These are phyloP conservation scores for Anhinga anhinga DNA, from an alignment of 2,113 vertebrate genomes.

Conservation along the genomic window DNA sequence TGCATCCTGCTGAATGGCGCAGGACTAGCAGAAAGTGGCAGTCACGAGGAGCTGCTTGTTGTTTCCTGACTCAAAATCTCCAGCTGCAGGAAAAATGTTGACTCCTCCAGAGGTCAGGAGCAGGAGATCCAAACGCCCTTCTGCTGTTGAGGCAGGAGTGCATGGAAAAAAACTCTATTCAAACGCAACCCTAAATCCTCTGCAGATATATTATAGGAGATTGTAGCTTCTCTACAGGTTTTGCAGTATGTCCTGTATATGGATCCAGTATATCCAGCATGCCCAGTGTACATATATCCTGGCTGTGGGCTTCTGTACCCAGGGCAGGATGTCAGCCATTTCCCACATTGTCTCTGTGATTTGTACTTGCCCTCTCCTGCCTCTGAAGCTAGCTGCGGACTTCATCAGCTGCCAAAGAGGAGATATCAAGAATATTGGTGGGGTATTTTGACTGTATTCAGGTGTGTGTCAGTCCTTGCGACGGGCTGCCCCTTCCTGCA, in stretches of 20 bases:
- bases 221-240: background rate
- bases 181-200: background rate
- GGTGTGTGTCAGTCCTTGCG: background rate
- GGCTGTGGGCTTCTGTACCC: background rate
- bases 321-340: background rate
- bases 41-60: background rate
- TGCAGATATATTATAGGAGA: background rate
- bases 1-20: background rate
- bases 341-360: rapidly evolving
- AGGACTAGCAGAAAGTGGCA: constrained; percentile 1
- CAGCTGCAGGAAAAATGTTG: background rate
- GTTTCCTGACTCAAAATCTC: background rate
- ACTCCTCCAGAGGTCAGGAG: background rate
- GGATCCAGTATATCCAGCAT: background rate
- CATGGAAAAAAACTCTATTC: background rate
- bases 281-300: background rate
- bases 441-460: background rate
- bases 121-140: background rate
- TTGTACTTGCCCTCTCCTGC: background rate
- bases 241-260: rapidly evolving
- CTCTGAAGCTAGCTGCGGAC: background rate
- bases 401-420: background rate
- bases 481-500: background rate
- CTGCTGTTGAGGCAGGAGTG: background rate
- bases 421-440: background rate